Evolutionary conservation across 2,888 invertebrate species (phyloP), one percentile per base, ranked within the genome.

Genomic region (Diarsia dahlii): DNA sequence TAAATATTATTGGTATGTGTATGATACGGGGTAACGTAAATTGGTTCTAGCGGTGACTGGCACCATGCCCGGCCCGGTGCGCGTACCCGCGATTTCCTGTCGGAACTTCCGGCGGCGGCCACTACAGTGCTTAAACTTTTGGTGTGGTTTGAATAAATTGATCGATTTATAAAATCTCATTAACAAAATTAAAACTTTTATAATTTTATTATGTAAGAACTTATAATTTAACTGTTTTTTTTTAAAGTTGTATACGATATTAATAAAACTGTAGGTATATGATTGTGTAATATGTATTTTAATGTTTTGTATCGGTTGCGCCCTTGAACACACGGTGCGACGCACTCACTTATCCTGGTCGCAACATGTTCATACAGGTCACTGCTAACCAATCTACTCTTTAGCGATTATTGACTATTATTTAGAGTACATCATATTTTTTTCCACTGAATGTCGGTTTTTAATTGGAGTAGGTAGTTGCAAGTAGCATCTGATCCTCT

Each of bases 21-120:
- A 71, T 66, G 69, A 70, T 77, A 46, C 70, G 78, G 67, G 70
- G 72, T 84, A 78, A 80, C 46, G 79, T 77, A 79, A 86, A 87
- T 88, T 84, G 86, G 87, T 89, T 87, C 74, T 87, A 85, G 85
- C 84, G 84, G 90, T 87, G 87, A 86, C 87, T 89, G 87, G 89
- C 85, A 89, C 87, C 82, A 84, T 79, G 82, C 82, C 76, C 71
- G 77, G 85, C 87, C 79, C 80, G 82, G 78, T 86, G 84, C 76
- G 76, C 83, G 74, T 85, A 89, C 85, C 87, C 85, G 84, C 85
- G 85, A 86, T 88, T 90, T 92, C 90, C 91, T 90, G 90, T 82
- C 85, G 87, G 89, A 88, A 89, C 87, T 90, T 93, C 91, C 91
- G 91, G 89, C 89, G 90, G 89, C 80, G 62, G 82, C 87, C 81